A percentile compares a stretch with the other conserved stretches of the same genome.
Evolutionary conservation across 2,113 vertebrate species (phyloP).

Genomic region (Tragelaphus scriptus): DNA sequence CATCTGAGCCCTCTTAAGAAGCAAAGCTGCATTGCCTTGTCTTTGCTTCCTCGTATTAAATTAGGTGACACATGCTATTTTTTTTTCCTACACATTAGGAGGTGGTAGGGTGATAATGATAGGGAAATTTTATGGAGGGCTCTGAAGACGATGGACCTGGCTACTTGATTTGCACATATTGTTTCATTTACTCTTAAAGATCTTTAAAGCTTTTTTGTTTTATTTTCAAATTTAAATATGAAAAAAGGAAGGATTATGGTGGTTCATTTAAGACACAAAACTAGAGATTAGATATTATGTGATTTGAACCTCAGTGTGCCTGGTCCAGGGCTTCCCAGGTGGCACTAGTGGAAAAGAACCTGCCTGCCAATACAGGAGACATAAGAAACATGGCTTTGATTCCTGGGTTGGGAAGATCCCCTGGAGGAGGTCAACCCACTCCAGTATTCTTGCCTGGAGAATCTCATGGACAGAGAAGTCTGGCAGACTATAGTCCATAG

Average conservation of each 20-base stretch:
- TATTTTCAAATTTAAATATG: not conserved
- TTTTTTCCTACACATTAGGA: not conserved
- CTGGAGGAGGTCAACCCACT: not conserved
- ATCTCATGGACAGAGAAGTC: not conserved
- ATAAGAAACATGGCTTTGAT: not conserved
- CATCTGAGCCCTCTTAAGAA: rapidly evolving
- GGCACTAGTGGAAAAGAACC: not conserved
- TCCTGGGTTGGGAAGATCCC: not conserved
- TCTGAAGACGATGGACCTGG: rapidly evolving
- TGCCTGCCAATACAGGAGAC: not conserved
- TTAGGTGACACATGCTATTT: not conserved
- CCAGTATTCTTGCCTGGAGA: not conserved
- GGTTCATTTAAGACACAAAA: not conserved
- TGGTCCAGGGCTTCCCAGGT: not conserved
- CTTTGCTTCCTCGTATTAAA: not conserved
- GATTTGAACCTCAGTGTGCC: rapidly evolving
- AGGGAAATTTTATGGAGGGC: not conserved
- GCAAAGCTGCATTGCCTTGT: not conserved
- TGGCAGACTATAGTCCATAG: not conserved
- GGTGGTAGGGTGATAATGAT: not conserved
- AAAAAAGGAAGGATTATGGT: not conserved
- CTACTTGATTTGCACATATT: rapidly evolving
- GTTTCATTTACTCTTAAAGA: not conserved
- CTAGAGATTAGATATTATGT: not conserved
- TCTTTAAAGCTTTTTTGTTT: not conserved